A percentile compares a stretch with the other conserved stretches of the same genome.
Conservation (phyloP, 2,797 vertebrate genomes). For the Sorex maritimensis region DNA sequence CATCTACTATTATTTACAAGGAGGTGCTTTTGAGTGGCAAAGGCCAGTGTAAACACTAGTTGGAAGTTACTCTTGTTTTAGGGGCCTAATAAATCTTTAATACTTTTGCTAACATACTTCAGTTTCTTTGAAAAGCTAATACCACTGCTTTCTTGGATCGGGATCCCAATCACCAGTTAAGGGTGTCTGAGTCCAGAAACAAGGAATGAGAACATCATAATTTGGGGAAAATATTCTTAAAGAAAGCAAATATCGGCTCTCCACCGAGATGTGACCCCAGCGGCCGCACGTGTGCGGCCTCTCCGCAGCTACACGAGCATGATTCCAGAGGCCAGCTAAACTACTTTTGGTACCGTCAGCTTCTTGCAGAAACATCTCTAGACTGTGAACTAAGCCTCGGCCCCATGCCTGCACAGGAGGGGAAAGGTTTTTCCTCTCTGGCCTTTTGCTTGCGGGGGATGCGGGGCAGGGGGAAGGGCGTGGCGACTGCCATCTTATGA, state of each 20-base stretch:
- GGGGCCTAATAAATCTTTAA: background rate
- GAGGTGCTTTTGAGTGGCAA: background rate
- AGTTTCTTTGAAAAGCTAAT: background rate
- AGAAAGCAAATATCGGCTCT: background rate
- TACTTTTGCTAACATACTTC: constrained; percentile 26
- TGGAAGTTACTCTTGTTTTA: background rate
- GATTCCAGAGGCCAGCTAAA: no score
- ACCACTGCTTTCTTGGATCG: background rate
- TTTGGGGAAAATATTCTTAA: background rate
- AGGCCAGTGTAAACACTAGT: background rate
- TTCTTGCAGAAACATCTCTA: no score
- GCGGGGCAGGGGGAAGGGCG: no score
- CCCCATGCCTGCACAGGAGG: no score
- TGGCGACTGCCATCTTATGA: no score
- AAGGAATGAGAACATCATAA: background rate
- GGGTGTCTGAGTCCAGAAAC: background rate
- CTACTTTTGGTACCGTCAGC: no score
- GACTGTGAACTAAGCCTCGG: no score
- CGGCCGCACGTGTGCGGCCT: no score
- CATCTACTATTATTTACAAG: background rate
- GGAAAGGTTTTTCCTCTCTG: no score
- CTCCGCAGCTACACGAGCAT: no score
- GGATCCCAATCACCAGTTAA: background rate
- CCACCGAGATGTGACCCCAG: no score
- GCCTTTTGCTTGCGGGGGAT: no score